Base-by-base conservation (phyloP, 2,888 invertebrate genomes). In the Euproctis similis region DNA sequence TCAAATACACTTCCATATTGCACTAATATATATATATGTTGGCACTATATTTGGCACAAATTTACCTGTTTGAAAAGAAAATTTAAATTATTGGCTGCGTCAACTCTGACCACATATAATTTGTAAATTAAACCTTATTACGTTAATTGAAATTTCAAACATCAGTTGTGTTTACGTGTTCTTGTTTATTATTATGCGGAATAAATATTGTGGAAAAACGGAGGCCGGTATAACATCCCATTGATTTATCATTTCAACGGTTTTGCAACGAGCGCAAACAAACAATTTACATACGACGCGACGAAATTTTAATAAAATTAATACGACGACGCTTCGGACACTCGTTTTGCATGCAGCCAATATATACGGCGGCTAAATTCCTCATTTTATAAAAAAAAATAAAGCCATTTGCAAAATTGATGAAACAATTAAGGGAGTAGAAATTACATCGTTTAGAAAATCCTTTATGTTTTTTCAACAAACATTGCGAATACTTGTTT, bases 1-100 rank as follows among this genome's bases (percentile, higher is more conserved):
- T 62, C 33, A 78, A 44, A 54, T 75, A 81, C 50, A 82, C 60
- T 66, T 82, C 82, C 81, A 82, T 81, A 27, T 41, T 65, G 60
- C 34, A 45, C 39, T 43, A 26, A 24, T 34, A 42, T 33, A n/a
- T n/a, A n/a, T n/a, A n/a, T n/a, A n/a, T 29, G 16, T 55, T 59
- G 54, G 50, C 59, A 59, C 54, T 44, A 39, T 36, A 39, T 51
- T 53, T 49, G 48, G 52, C 50, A 53, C 49, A 26, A 25, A 28
- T 32, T 50, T 39, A 48, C 44, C 51, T 54, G 34, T 23, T n/a
- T n/a, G 12, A 28, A 23, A 10, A 10, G 3, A 20, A 22, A 27
- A n/a, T n/a, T n/a, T n/a, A n/a, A n/a, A n/a, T n/a, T n/a, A n/a
- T n/a, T n/a, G n/a, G n/a, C n/a, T n/a, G n/a, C n/a, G n/a, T n/a